A percentile compares a stretch with the other conserved stretches of the same genome.
phyloP scores from a whole-genome alignment of 1,140 invertebrate genomes.

The Calosoma granatense region DNA sequence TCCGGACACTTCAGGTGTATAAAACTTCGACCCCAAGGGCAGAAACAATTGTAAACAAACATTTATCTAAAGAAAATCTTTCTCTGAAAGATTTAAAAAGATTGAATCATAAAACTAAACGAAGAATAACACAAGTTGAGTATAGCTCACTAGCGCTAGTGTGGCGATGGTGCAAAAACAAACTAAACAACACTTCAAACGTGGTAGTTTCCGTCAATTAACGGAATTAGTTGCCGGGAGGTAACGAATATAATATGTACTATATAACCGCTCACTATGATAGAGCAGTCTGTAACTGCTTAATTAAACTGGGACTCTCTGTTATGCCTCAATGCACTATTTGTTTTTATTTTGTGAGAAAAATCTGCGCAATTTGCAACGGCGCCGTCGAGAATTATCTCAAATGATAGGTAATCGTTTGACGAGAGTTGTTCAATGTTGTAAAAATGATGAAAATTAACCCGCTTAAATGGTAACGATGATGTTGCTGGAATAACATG shows the following conservation, averaged over 20 bases:
- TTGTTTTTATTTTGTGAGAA: neutral
- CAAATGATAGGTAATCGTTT: neutral
- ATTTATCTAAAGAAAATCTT: neutral
- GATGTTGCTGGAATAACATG: too few relatives aligned
- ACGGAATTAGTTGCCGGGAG: neutral
- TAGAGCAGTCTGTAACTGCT: neutral
- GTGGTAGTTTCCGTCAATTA: neutral
- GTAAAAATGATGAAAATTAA: neutral
- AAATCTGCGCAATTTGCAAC: neutral
- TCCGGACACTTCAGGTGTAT: too few relatives aligned
- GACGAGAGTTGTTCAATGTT: too few relatives aligned
- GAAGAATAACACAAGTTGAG: too few relatives aligned
- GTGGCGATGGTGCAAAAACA: neutral
- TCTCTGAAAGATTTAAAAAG: neutral
- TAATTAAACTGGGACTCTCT: neutral
- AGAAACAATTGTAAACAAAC: neutral
- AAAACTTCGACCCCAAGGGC: too few relatives aligned
- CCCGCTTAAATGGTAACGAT: too few relatives aligned
- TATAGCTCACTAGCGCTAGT: neutral
- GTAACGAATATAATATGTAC: too few relatives aligned
- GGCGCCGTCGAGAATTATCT: neutral
- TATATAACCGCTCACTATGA: neutral
- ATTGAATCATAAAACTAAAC: too few relatives aligned
- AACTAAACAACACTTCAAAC: constrained; percentile 3
- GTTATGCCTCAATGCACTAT: neutral